A percentile compares a stretch with the other conserved stretches of the same genome.
Evolutionary conservation across 2,888 invertebrate species (phyloP).

Genomic region (Tyria jacobaeae): DNA sequence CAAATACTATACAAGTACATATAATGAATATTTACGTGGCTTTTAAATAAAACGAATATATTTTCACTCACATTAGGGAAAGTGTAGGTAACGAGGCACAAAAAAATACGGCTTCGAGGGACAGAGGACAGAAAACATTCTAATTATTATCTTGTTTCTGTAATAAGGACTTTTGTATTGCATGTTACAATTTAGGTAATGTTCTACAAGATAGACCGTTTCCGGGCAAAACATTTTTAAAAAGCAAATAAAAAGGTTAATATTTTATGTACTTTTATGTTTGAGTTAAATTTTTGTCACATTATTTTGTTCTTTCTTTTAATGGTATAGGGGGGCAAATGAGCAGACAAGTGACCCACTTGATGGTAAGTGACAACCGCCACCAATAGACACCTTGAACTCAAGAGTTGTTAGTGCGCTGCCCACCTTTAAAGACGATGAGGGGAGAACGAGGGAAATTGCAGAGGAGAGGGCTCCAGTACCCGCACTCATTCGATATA

Average conservation of each 20-base stretch:
- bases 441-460: too few species aligned
- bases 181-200: slow-evolving; percentile 25
- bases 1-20: slow-evolving; percentile 22
- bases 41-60: slow-evolving; percentile 29
- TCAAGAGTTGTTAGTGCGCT: too few species aligned
- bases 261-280: background rate
- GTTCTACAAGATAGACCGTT: slow-evolving; percentile 7
- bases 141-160: slow-evolving; percentile 49
- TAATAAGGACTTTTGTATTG: slow-evolving; percentile 24
- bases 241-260: background rate
- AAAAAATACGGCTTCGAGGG: slow-evolving; percentile 40
- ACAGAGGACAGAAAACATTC: slow-evolving; percentile 32
- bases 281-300: background rate
- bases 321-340: too few species aligned
- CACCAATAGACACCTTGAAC: too few species aligned
- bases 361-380: too few species aligned
- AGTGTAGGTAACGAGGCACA: slow-evolving; percentile 44
- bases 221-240: slow-evolving; percentile 2
- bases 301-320: background rate
- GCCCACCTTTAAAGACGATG: too few species aligned
- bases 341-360: too few species aligned
- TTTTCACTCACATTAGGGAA: slow-evolving; percentile 36
- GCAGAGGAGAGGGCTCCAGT: too few species aligned
- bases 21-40: slow-evolving; percentile 38
- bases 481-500: background rate